A percentile compares a stretch with the other conserved stretches of the same genome.
Conservation (phyloP, 2,797 vertebrate genomes). For the Rhyacichthys aspro region DNA sequence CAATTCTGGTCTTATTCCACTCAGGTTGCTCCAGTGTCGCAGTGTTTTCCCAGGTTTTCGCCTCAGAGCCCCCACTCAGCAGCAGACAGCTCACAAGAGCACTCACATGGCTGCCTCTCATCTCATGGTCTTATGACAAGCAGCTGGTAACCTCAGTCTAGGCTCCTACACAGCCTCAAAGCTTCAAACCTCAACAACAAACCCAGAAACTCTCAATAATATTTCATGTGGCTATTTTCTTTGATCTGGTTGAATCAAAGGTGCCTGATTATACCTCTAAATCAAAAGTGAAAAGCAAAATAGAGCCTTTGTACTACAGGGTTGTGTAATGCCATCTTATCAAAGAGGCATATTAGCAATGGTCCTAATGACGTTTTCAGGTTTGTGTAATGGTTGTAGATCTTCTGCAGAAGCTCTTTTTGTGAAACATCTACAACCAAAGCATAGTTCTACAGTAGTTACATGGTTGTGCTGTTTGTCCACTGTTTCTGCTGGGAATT, state of each 20-base stretch:
- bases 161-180: constrained; percentile 14
- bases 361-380: neutral
- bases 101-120: constrained; percentile 64
- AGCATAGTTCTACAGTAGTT: neutral
- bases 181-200: constrained; percentile 8
- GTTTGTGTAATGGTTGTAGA: neutral
- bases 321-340: neutral
- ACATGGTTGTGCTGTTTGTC: neutral
- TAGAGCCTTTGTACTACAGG: neutral
- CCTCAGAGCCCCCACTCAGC: constrained; percentile 19
- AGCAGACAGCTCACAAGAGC: constrained; percentile 66
- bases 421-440: neutral
- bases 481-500: constrained; percentile 11
- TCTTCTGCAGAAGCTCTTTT: neutral
- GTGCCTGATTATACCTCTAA: neutral
- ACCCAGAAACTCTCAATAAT: neutral
- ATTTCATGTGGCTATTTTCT: neutral
- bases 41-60: constrained; percentile 11
- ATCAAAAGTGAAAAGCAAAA: neutral
- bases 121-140: constrained; percentile 71
- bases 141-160: constrained; percentile 58
- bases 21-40: neutral
- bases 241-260: neutral
- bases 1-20: neutral
- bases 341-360: neutral